phyloP scores from a whole-genome alignment of 2,797 vertebrate species.

The Trachops cirrhosus region DNA sequence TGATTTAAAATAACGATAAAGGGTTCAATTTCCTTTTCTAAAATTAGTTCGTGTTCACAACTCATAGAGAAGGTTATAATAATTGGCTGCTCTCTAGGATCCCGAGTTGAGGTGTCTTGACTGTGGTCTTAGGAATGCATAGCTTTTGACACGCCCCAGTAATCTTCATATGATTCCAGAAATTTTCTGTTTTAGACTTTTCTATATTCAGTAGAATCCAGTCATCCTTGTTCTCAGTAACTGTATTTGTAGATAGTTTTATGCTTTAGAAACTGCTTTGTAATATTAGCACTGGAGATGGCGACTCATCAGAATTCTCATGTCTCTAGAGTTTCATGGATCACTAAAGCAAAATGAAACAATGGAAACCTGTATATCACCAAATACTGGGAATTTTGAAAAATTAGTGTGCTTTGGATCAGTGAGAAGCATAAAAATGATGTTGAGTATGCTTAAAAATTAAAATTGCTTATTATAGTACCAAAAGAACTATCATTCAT shows the following conservation, averaged over 20 bases:
- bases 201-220: neutral
- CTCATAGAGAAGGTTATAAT: neutral
- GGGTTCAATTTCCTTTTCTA: neutral
- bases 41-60: neutral
- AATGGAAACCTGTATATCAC: neutral
- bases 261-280: neutral
- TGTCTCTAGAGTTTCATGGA: conserved; percentile 12
- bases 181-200: neutral
- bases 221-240: neutral
- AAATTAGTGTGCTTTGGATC: neutral
- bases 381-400: neutral
- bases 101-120: neutral
- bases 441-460: conserved; percentile 38
- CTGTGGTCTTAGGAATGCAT: neutral
- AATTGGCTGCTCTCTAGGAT: neutral
- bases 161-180: neutral
- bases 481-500: conserved; percentile 9
- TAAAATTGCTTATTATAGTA: conserved; percentile 50
- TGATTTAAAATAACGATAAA: conserved; percentile 2
- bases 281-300: neutral
- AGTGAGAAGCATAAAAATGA: neutral
- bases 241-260: neutral
- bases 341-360: conserved; percentile 18
- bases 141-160: neutral
- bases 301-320: conserved; percentile 39